Base-by-base conservation (phyloP, 2,888 invertebrate genomes). In the Allophyes oxyacanthae region DNA sequence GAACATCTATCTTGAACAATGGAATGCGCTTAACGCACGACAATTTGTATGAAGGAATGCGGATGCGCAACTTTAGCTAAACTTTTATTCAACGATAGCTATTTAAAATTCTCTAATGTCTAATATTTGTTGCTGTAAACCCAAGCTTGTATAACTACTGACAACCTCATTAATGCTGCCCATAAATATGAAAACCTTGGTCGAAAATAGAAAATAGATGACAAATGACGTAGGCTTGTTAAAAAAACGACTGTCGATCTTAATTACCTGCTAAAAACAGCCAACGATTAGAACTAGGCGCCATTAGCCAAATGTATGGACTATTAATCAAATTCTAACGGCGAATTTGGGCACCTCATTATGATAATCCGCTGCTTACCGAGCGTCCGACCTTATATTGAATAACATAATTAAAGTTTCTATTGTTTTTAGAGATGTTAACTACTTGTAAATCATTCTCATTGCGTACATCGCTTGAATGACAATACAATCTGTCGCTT, bases 221-320 rank as follows among this genome's bases (percentile, higher is more conserved):
- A 20, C 20, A 20, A 20, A 20, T 20, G 4, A 20, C 4, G 20
- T 20, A 20, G 4, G 20, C 20, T 20, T 3, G 20, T 20, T 20
- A 20, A 20, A 9, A 33, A 44, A 52, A 54, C n/a, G 2, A 36
- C 36, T 42, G n/a, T 34, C 26, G 25, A 30, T 49, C 28, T 44
- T 64, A 59, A 69, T 62, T 55, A 57, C 51, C 14, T 11, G 49
- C 48, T 49, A 37, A 57, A 64, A 64, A 62, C 45, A 54, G 65
- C 6, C 32, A 38, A 5, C 77, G 59, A 75, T 78, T 72, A 74
- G 43, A 77, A 67, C 60, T 63, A 61, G 75, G 68, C 66, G 66
- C 64, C 68, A 63, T 72, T 75, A 68, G 32, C 68, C 59, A 64
- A 67, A 70, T 62, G 53, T 20, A 64, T 54, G 45, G 40, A 28